Percentiles rank a stretch among this genome's conserved stretches.
These are phyloP conservation scores for Anas platyrhynchos DNA, from an alignment of 2,113 vertebrate genomes.

Conservation along the genomic window DNA sequence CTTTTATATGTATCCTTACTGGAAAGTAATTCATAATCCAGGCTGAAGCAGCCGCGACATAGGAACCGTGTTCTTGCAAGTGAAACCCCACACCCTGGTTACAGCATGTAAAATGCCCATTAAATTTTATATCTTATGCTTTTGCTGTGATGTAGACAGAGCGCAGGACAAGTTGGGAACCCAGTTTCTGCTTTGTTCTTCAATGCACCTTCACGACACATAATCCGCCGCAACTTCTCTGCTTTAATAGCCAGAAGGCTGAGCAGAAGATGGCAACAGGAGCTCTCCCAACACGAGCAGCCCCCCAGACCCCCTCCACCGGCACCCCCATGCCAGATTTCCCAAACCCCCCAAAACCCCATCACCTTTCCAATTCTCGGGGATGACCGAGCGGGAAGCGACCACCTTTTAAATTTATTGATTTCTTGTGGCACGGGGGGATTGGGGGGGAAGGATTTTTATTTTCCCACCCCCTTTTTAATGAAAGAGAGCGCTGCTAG, in stretches of 20 bases:
- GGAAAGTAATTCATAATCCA: not conserved
- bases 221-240: not conserved
- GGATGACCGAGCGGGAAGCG: not conserved
- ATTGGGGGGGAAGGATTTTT: not conserved
- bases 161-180: not conserved
- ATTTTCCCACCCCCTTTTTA: not conserved
- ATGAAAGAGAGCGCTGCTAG: not conserved
- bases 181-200: constrained; percentile 17
- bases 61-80: not conserved
- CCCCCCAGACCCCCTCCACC: not conserved
- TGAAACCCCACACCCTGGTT: not conserved
- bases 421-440: not conserved
- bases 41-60: not conserved
- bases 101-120: not conserved
- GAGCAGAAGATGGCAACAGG: not conserved
- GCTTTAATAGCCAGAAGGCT: not conserved
- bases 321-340: not conserved
- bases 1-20: not conserved
- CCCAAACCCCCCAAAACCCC: not conserved
- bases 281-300: not conserved
- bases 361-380: not conserved
- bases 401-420: not conserved
- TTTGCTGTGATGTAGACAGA: not conserved
- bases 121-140: not conserved
- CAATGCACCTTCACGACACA: not conserved